Conservation (phyloP, 2,888 invertebrate genomes). For the Liopterus haemorrhoidalis region DNA sequence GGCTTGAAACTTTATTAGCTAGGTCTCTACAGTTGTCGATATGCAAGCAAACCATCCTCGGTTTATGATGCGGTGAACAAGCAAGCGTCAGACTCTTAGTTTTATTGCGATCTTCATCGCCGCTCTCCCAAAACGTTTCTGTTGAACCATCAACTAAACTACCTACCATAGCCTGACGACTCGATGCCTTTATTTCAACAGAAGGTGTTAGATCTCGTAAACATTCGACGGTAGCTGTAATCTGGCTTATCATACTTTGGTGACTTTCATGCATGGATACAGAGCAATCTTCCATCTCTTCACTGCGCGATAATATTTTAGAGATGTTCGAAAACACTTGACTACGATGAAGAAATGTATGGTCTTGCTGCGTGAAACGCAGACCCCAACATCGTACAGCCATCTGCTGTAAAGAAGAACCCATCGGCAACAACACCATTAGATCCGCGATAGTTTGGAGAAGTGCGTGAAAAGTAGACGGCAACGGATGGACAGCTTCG, state of each 20-base stretch:
- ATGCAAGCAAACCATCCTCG: slow-evolving; percentile 77
- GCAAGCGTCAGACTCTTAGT: slow-evolving; percentile 74
- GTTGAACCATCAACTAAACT: slow-evolving; percentile 90
- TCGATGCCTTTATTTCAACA: slow-evolving; percentile 82
- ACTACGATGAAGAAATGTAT: slow-evolving; percentile 76
- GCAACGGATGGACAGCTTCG: slow-evolving; percentile 59
- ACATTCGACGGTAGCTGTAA: slow-evolving; percentile 54
- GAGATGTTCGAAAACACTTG: slow-evolving; percentile 91
- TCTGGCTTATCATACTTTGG: slow-evolving; percentile 45
- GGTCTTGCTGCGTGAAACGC: slow-evolving; percentile 81
- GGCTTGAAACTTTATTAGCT: slow-evolving; percentile 79
- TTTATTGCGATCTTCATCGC: slow-evolving; percentile 92
- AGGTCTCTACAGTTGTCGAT: slow-evolving; percentile 92
- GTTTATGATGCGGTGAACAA: slow-evolving; percentile 57
- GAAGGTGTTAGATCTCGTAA: slow-evolving; percentile 69
- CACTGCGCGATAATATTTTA: slow-evolving; percentile 87
- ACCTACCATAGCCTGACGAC: slow-evolving; percentile 88
- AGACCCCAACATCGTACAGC: slow-evolving; percentile 92
- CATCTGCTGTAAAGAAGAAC: slow-evolving; percentile 83
- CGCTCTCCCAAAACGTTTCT: slow-evolving; percentile 99
- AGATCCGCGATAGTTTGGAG: slow-evolving; percentile 88
- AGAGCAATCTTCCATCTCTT: slow-evolving; percentile 65
- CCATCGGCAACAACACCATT: slow-evolving; percentile 80
- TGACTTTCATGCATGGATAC: slow-evolving; percentile 56
- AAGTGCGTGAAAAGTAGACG: slow-evolving; percentile 66